Percentiles rank a stretch among this genome's conserved stretches.
These are phyloP conservation scores for Danaus plexippus DNA, from an alignment of 1,140 invertebrate genomes.

Conservation along the genomic window DNA sequence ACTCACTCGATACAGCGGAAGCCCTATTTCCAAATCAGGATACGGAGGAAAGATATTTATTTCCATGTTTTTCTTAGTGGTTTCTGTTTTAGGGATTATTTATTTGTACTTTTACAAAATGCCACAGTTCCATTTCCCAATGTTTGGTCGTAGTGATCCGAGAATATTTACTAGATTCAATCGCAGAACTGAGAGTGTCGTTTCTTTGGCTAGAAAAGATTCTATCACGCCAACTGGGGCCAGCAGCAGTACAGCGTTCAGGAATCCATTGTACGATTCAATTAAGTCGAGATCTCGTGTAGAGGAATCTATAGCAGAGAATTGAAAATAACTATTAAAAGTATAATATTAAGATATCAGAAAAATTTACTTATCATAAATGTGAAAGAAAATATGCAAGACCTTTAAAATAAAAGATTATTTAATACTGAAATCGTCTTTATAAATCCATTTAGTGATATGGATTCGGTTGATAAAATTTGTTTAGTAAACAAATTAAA, in stretches of 20 bases:
- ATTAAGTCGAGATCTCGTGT: constrained; percentile 44
- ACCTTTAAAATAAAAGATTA: too few species aligned
- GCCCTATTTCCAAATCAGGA: constrained; percentile 35
- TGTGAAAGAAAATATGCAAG: too few species aligned
- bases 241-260: constrained; percentile 38
- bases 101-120: constrained; percentile 54
- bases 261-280: constrained; percentile 59
- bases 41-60: constrained; percentile 45
- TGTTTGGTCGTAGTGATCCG: constrained; percentile 21
- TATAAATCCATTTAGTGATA: constrained; percentile 16
- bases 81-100: constrained; percentile 31
- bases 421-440: too few species aligned
- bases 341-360: too few species aligned
- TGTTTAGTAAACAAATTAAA: constrained; percentile 17
- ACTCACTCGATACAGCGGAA: constrained; percentile 42
- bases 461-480: constrained; percentile 13
- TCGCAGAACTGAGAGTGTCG: constrained; percentile 51
- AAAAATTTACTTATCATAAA: too few species aligned
- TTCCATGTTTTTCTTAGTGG: constrained; percentile 46
- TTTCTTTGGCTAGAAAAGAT: constrained; percentile 55
- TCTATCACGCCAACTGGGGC: constrained; percentile 28
- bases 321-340: not conserved
- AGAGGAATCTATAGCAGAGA: constrained; percentile 25
- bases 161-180: constrained; percentile 44
- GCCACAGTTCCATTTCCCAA: constrained; percentile 29